Percentiles rank a stretch among this genome's conserved stretches.
Evolutionary conservation across 2,888 invertebrate genomes (phyloP).

Genomic region (Aphidius colemani): DNA sequence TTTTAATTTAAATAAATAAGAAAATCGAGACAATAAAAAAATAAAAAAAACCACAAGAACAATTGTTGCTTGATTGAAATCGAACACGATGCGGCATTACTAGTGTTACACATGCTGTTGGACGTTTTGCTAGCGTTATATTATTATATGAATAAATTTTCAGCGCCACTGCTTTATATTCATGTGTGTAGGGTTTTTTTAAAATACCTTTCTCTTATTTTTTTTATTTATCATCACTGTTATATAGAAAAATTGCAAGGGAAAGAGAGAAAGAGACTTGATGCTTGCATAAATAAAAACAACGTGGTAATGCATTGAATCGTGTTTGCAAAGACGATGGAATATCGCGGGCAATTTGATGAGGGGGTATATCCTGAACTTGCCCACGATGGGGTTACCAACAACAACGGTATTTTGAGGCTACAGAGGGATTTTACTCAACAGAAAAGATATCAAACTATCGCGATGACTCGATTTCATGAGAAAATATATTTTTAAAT

Average conservation of each 20-base stretch:
- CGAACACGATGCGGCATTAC: slow-evolving; percentile 33
- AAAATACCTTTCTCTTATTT: slow-evolving; percentile 9
- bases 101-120: slow-evolving; percentile 33
- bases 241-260: no score
- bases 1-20: not conserved
- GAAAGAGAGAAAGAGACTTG: slow-evolving; percentile 15
- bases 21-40: not conserved
- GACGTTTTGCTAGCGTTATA: slow-evolving; percentile 31
- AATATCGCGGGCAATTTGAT: not conserved
- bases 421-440: slow-evolving; percentile 7
- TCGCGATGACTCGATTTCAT: slow-evolving; percentile 13
- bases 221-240: slow-evolving; percentile 13
- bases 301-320: not conserved
- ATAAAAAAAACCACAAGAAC: slow-evolving; percentile 13
- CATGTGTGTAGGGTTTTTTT: slow-evolving; percentile 7
- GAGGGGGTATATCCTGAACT: slow-evolving; percentile 14
- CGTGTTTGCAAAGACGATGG: not conserved
- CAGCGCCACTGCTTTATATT: slow-evolving; percentile 31
- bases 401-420: slow-evolving; percentile 16
- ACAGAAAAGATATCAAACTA: slow-evolving; percentile 10
- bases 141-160: slow-evolving; percentile 24
- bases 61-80: slow-evolving; percentile 33
- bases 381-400: slow-evolving; percentile 17
- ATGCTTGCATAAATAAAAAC: slow-evolving; percentile 16
- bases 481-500: slow-evolving; percentile 13